Base-by-base conservation (phyloP, 2,113 vertebrate genomes). In the Monopterus albus region DNA sequence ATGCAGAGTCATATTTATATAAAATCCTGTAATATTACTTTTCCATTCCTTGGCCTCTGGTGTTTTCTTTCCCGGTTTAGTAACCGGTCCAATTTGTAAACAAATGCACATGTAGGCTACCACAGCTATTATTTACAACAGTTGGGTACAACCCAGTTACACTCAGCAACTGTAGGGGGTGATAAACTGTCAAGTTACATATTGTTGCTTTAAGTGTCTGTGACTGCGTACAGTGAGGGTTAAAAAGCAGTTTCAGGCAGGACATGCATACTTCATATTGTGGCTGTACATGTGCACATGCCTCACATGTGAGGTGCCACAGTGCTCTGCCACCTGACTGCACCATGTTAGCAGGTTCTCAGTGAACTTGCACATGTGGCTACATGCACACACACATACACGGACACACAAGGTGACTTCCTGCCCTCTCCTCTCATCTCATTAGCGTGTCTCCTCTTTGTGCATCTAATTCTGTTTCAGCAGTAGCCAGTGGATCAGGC, bases 261-360 rank as follows among this genome's bases (percentile, higher is more conserved):
- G 50, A 21, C n/a, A 70, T 78, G 73, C 35, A 53, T 69, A 59
- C 56, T 68, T 67, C 64, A 81, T 76, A 49, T 75, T 81, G 46
- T 59, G 71, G 63, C 57, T 71, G 46, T 79, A 53, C 52, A 58
- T 58, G 36, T 65, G 72, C 42, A 71, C 69, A 60, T 52, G 57
- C 20, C 10, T 69, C 20, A 11, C 53, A 49, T 64, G 64, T 75
- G 65, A 51, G 56, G 59, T 60, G 46, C 73, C 72, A 70, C 52
- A 23, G 18, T 20, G 50, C 45, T 72, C 72, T 72, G 64, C 80
- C 80, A 85, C 82, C 87, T 85, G 82, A 72, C 36, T 12, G 10
- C 67, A 45, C 53, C 70, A 69, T 66, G 72, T 81, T 73, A 62
- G 75, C 81, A 80, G 63, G 62, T 77, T 69, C 59, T 75, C 64